Conservation (phyloP, 2,888 invertebrate genomes). For the Gryllus longicercus region DNA sequence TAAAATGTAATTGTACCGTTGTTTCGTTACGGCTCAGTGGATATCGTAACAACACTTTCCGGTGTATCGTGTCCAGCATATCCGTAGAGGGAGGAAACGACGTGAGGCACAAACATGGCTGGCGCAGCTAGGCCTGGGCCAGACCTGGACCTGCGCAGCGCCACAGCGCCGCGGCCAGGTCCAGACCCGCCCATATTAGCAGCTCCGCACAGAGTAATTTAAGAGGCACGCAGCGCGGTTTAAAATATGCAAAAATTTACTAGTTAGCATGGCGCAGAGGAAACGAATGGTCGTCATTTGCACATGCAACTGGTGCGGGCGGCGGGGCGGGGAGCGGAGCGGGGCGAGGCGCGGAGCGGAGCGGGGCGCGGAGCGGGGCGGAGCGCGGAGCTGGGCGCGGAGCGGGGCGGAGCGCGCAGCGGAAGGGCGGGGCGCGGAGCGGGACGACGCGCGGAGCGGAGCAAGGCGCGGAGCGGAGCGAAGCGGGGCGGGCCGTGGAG, state of each 20-base stretch:
- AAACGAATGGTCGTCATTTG: slow-evolving; percentile 9
- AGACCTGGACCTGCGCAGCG: background rate
- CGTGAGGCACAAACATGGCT: background rate
- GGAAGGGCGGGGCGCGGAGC: background rate
- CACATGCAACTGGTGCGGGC: background rate
- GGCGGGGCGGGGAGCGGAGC: background rate
- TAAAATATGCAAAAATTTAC: slow-evolving; percentile 1
- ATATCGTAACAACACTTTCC: no score
- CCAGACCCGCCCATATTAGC: slow-evolving; percentile 1
- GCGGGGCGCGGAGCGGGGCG: background rate
- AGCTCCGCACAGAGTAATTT: background rate
- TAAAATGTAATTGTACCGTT: no score
- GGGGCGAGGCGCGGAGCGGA: background rate
- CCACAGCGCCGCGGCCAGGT: background rate
- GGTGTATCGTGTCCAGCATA: no score
- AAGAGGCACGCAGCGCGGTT: background rate
- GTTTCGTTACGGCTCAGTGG: no score
- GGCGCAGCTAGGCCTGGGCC: background rate
- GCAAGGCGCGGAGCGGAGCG: background rate
- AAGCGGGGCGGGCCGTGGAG: background rate
- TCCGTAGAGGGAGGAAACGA: no score
- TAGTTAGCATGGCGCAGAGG: slow-evolving; percentile 17
- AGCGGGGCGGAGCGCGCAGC: background rate
- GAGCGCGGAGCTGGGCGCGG: background rate
- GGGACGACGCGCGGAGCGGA: background rate